Evolutionary conservation across 2,797 vertebrate genomes (phyloP), one percentile per base, ranked within the genome.

Genomic region (Sebastes melanostomus): DNA sequence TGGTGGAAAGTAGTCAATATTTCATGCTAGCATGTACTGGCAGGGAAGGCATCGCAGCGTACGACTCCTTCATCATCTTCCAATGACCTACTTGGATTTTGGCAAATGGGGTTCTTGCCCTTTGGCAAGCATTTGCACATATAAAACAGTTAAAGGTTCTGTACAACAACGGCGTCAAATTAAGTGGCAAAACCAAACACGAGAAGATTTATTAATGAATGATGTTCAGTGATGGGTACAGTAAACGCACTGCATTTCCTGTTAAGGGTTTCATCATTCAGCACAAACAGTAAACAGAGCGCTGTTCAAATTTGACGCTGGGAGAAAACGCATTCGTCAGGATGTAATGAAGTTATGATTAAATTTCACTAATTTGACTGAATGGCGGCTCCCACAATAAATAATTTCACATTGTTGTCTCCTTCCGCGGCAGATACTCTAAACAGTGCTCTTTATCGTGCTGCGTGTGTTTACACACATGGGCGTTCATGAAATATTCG

Each of bases 51-150:
- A 34, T 76, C 80, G 72, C 62, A 66, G 66, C 67, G 54, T 42
- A 63, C 55, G 62, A 81, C 73, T 90, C 79, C 79, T 83, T 88
- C 75, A 90, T 88, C 69, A 58, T 90, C 86, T 90, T 89, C 84
- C 86, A 86, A 54, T 95, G 93, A 94, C 95, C 92, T 93, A 94
- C 89, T 94, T 95, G 87, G 85, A 81, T 88, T 92, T 92, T 93
- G 92, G 91, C 82, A 90, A 81, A 89, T 75, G 78, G 85, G 81
- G 84, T 85, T 85, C 84, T 83, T 87, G 89, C 90, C 93, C 88
- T 92, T 88, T 90, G 89, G 92, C 89, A 88, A 91, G 73, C 80
- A 80, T 93, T 90, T 88, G 67, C 54, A 88, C 89, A 87, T 91
- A 90, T 88, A 86, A 89, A 89, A 79, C 86, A 80, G 73, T 86